Evolutionary conservation across 1,140 invertebrate species (phyloP).

Genomic region (Atta cephalotes): DNA sequence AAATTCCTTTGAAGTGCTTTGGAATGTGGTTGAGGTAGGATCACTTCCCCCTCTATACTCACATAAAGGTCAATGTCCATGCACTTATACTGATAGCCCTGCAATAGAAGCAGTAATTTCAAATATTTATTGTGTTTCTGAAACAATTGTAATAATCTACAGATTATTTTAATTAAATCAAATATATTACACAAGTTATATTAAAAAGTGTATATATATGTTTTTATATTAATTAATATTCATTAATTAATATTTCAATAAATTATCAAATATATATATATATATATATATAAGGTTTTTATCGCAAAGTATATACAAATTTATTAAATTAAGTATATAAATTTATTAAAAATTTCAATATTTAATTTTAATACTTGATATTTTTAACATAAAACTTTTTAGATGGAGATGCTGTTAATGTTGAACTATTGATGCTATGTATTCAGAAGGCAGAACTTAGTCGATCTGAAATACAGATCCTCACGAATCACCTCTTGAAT

Average conservation of each 20-base stretch:
- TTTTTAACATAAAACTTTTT: slow-evolving; percentile 40
- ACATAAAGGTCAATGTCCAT: slow-evolving; percentile 66
- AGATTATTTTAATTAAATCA: slow-evolving; percentile 46
- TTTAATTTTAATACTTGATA: slow-evolving; percentile 1
- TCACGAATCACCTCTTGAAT: slow-evolving; percentile 95
- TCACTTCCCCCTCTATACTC: slow-evolving; percentile 67
- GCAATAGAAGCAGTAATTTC: slow-evolving; percentile 56
- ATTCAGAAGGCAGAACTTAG: slow-evolving; percentile 93
- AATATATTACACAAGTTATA: not conserved
- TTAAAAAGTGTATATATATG: not conserved
- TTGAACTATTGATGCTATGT: slow-evolving; percentile 90
- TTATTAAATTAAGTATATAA: not conserved
- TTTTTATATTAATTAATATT: slow-evolving; percentile 2
- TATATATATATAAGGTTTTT: not conserved
- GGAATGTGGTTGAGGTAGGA: slow-evolving; percentile 75
- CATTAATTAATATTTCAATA: no score
- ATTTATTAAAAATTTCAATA: not conserved
- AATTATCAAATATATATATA: not conserved
- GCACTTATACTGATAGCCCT: slow-evolving; percentile 69
- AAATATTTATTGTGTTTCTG: slow-evolving; percentile 27
- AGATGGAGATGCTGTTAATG: slow-evolving; percentile 89
- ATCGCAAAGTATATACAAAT: not conserved
- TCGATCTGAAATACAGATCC: slow-evolving; percentile 94
- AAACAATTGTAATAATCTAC: slow-evolving; percentile 38
- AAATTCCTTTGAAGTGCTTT: slow-evolving; percentile 80